These are phyloP conservation scores for Chaetura pelagica DNA, from an alignment of 2,113 vertebrate genomes.

Conservation along the genomic window DNA sequence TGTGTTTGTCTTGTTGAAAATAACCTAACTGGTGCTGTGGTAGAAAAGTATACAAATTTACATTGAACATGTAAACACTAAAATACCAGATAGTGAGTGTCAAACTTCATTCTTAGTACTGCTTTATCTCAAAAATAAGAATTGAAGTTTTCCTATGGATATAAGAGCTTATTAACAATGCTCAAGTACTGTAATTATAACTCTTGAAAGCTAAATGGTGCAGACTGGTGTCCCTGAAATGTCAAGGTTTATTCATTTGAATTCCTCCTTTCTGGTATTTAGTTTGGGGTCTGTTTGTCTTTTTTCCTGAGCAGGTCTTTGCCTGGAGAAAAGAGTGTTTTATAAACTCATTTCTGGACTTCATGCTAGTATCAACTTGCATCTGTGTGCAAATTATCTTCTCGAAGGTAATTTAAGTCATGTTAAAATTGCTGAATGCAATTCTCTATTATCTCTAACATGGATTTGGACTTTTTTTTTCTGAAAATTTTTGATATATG, in stretches of 20 bases:
- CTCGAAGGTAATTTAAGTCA: constrained; percentile 84
- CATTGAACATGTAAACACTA: not conserved
- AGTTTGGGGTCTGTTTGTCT: not conserved
- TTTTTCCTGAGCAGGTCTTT: constrained; percentile 82
- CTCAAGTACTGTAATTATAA: not conserved
- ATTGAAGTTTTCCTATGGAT: not conserved
- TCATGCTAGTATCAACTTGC: constrained; percentile 97
- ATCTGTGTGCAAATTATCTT: constrained; percentile 91
- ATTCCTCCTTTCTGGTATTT: not conserved
- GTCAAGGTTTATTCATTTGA: not conserved
- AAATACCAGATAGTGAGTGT: not conserved
- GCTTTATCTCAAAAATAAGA: not conserved
- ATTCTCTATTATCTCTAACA: not conserved
- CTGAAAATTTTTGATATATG: not conserved
- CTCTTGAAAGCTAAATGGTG: not conserved
- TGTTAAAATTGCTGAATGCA: not conserved
- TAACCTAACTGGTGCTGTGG: not conserved
- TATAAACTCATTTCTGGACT: constrained; percentile 96
- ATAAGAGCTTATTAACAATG: not conserved
- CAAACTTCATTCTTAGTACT: not conserved
- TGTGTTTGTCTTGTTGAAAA: not conserved
- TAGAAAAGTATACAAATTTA: not conserved
- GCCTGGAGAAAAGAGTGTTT: constrained; percentile 96
- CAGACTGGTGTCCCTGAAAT: not conserved
- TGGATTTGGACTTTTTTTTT: not conserved